Evolutionary conservation across 1,140 invertebrate genomes (phyloP), one percentile per base, ranked within the genome.

Genomic region (Drosophila triauraria): DNA sequence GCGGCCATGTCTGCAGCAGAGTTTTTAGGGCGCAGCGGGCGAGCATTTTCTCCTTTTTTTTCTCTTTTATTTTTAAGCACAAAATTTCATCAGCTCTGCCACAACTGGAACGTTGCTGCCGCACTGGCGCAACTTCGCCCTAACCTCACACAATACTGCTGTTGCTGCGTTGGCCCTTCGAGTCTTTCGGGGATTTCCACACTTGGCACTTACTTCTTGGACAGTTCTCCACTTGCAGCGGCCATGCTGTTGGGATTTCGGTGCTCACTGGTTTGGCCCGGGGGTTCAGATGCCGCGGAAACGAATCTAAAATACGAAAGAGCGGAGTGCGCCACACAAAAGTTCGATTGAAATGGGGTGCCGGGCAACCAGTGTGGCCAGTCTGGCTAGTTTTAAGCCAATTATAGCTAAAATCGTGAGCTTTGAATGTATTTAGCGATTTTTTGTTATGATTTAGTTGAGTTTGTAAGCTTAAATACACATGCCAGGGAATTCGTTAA

Each of bases 181-280:
- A 32, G 9, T 32, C 51, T 40, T 43, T 38, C 20, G 38, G 23
- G 12, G 17, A 4, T 15, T 8, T 13, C 35, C 7, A 38, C 15
- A 2, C 10, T 27, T 48, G n/a, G 9, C 61, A 92, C 91, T 92
- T 82, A 92, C 91, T 92, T 92, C 76, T 92, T 92, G 32, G 91
- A 92, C 56, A 92, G 60, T 77, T 92, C 91, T 78, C 91, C 86
- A 57, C 78, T 91, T 91, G 82, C 82, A 78, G 80, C 75, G 51
- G 91, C 76, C 91, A 92, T 92, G 48, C 62, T 63, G 74, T 40
- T 78, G 46, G 20, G 30, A 23, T 67, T 38, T 27, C 30, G 46
- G 38, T 30, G 65, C 61, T 43, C 46, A 27, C 61, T 67, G 46
- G 40, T 20, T 70, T 38, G 60, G 23, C 5, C 57, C 27, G 15